Percentiles rank a stretch among this genome's conserved stretches.
Evolutionary conservation across 2,113 vertebrate species (phyloP).

Genomic region (Chlorodrepanis virens): DNA sequence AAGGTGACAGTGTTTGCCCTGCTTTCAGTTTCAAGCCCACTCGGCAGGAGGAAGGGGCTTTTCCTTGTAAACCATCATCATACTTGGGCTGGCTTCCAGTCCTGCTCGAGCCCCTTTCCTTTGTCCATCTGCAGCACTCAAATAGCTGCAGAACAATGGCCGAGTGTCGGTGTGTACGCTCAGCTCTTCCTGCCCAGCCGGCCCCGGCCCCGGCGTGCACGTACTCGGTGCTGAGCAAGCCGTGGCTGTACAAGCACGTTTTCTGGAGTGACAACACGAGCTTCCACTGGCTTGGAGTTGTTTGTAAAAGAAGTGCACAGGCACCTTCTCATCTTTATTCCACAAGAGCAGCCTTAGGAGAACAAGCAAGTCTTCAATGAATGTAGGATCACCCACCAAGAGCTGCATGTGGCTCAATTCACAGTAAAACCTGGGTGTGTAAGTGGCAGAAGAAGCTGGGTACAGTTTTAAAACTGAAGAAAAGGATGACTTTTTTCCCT

Average conservation of each 20-base stretch:
- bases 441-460: not conserved
- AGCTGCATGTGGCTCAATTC: not conserved
- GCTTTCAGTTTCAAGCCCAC: constrained; percentile 41
- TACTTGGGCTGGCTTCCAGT: constrained; percentile 28
- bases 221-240: not conserved
- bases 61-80: not conserved
- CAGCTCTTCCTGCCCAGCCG: constrained; percentile 48
- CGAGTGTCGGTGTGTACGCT: not conserved
- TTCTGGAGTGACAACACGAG: not conserved
- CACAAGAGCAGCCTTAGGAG: rapidly evolving
- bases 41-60: constrained; percentile 16
- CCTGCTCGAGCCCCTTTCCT: constrained; percentile 15
- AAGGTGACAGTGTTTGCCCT: not conserved
- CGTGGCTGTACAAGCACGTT: not conserved
- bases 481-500: not conserved
- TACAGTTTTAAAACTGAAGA: not conserved
- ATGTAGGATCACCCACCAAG: not conserved
- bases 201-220: not conserved
- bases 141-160: constrained; percentile 43
- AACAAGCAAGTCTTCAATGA: not conserved
- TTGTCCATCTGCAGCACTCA: constrained; percentile 28
- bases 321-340: not conserved
- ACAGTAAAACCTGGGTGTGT: not conserved
- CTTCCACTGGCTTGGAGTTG: not conserved
- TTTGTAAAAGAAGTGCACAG: not conserved